These are phyloP conservation scores for Hemicordylus capensis DNA, from an alignment of 2,113 vertebrate species.

Conservation along the genomic window DNA sequence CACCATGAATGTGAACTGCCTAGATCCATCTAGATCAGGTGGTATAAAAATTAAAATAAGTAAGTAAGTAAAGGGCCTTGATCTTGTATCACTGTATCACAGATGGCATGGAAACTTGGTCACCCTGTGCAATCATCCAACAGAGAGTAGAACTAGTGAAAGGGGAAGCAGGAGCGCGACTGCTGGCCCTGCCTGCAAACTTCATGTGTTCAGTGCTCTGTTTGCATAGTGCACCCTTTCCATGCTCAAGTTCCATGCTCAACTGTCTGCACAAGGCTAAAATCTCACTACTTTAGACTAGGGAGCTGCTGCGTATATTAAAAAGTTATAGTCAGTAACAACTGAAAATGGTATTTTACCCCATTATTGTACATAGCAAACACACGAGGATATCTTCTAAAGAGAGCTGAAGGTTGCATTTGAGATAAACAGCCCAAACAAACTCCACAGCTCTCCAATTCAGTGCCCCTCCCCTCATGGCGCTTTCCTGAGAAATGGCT, in stretches of 20 bases:
- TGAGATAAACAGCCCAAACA: not conserved
- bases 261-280: no score
- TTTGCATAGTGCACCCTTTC: not conserved
- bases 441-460: not conserved
- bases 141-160: not conserved
- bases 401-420: not conserved
- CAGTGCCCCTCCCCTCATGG: not conserved
- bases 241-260: no score
- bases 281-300: not conserved
- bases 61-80: not conserved
- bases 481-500: not conserved
- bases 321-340: not conserved
- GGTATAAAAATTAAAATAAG: no score
- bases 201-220: not conserved
- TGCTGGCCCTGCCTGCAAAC: not conserved
- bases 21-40: no score
- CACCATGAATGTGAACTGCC: no score
- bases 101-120: no score
- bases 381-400: not conserved
- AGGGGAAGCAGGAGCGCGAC: not conserved
- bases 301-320: not conserved
- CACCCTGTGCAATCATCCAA: no score
- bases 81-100: not conserved
- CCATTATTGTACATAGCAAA: not conserved
- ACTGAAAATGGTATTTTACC: not conserved